A percentile compares a stretch with the other conserved stretches of the same genome.
Evolutionary conservation across 2,888 invertebrate species (phyloP).

Genomic region (Phlogophora meticulosa): DNA sequence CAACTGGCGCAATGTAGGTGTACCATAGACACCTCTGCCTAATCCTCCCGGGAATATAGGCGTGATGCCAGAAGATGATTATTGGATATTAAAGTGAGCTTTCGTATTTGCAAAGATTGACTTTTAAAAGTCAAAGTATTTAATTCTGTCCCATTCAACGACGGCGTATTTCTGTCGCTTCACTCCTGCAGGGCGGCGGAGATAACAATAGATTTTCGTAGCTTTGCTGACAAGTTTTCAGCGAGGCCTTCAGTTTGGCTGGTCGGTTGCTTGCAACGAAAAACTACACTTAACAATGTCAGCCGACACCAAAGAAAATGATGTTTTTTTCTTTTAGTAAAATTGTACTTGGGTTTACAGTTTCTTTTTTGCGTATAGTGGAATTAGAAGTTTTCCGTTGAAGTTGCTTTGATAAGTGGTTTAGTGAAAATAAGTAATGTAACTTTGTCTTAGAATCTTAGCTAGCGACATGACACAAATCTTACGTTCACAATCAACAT

Average conservation of each 20-base stretch:
- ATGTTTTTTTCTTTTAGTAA: constrained; percentile 3
- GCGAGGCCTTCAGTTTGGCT: constrained; percentile 24
- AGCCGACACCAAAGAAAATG: constrained; percentile 24
- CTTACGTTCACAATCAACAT: too few species aligned
- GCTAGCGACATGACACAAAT: too few species aligned
- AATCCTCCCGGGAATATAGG: too few species aligned
- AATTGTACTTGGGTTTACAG: not conserved
- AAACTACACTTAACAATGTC: constrained; percentile 35
- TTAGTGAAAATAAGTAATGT: not conserved
- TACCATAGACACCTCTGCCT: too few species aligned
- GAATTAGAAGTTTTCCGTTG: not conserved
- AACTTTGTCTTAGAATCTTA: not conserved
- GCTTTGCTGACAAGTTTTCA: constrained; percentile 24
- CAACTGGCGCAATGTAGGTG: too few species aligned
- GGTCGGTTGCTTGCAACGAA: constrained; percentile 16
- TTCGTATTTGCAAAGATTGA: not conserved
- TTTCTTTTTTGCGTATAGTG: not conserved
- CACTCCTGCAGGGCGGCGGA: constrained; percentile 16
- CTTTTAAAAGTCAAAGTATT: not conserved
- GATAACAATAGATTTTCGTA: constrained; percentile 33
- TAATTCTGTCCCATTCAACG: not conserved
- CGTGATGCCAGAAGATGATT: too few species aligned
- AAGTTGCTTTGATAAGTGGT: not conserved
- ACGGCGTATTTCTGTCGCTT: constrained; percentile 38
- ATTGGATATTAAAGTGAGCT: too few species aligned